phyloP scores from a whole-genome alignment of 1,140 invertebrate genomes.

The Aphaenogaster rudis region DNA sequence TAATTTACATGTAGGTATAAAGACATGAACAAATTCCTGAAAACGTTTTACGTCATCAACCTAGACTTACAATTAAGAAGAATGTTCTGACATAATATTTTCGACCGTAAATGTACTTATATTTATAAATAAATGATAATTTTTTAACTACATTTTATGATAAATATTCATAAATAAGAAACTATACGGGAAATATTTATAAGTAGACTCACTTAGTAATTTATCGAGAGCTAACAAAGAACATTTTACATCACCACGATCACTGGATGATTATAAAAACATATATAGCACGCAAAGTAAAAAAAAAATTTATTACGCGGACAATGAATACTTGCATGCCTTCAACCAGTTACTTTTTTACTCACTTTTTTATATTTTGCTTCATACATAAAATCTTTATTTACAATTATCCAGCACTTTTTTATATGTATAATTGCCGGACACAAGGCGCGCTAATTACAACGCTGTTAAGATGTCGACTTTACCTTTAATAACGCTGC shows the following conservation, averaged over 20 bases:
- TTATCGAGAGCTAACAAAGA: neutral
- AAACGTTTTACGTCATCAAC: constrained; percentile 5
- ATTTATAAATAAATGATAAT: neutral
- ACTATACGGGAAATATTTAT: neutral
- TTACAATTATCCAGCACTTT: neutral
- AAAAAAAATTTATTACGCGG: neutral
- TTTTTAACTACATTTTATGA: neutral
- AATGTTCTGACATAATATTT: neutral
- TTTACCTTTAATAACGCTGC: constrained; percentile 22
- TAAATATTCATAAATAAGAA: neutral
- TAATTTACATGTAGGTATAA: constrained; percentile 20
- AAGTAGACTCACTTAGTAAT: neutral
- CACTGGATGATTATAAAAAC: neutral
- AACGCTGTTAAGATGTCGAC: constrained; percentile 1
- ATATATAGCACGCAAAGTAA: neutral
- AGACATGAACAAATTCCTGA: neutral
- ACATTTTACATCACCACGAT: neutral
- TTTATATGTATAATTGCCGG: neutral
- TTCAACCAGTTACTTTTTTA: neutral
- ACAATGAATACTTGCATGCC: neutral
- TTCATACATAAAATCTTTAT: neutral
- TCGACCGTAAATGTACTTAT: neutral
- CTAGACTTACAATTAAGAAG: neutral
- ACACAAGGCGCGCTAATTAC: constrained; percentile 11
- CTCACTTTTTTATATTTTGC: neutral